Conservation (phyloP, 2,797 vertebrate genomes). For the Argentina silus region DNA sequence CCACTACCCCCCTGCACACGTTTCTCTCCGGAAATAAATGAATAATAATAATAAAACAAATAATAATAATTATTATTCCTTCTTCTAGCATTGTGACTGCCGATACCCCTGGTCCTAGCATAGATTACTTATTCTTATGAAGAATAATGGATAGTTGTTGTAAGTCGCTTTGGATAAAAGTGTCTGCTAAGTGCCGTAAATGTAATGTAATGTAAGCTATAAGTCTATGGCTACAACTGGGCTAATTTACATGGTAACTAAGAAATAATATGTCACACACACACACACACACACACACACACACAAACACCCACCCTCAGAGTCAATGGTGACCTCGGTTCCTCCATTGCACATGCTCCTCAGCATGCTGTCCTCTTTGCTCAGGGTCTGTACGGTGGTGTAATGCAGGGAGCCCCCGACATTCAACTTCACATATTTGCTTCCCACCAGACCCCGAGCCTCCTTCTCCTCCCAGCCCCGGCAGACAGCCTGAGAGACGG, state of each 20-base stretch:
- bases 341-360: constrained; percentile 85
- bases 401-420: constrained; percentile 90
- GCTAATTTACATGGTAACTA: background rate
- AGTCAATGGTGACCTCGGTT: constrained; percentile 83
- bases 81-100: too few species aligned
- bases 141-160: too few species aligned
- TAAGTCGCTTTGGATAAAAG: too few species aligned
- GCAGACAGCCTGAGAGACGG: constrained; percentile 57
- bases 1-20: background rate
- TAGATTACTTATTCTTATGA: too few species aligned
- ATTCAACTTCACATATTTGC: constrained; percentile 90
- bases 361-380: constrained; percentile 86
- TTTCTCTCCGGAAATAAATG: too few species aligned
- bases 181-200: too few species aligned
- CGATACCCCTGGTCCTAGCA: too few species aligned
- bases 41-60: background rate
- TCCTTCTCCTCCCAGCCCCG: constrained; percentile 64
- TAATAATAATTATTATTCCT: too few species aligned
- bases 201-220: too few species aligned
- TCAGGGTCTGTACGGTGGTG: constrained; percentile 89
- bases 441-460: constrained; percentile 74
- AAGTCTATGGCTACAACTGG: too few species aligned
- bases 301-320: constrained; percentile 74
- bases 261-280: background rate
- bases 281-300: background rate